phyloP scores from a whole-genome alignment of 2,113 vertebrate species.

The Chamaea fasciata region DNA sequence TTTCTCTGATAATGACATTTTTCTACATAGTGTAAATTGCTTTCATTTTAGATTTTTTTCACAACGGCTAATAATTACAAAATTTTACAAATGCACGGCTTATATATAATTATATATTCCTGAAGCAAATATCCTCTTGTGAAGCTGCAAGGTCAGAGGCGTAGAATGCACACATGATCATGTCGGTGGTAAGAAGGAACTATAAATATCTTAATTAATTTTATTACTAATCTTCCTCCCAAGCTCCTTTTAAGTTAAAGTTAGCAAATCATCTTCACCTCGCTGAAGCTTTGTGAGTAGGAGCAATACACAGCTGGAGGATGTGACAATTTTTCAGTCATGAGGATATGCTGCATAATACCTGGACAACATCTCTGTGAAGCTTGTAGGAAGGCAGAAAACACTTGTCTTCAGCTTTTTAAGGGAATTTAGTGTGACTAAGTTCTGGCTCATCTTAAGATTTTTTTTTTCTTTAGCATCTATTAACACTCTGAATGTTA shows the following conservation, averaged over 20 bases:
- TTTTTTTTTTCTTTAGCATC: neutral
- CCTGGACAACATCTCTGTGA: neutral
- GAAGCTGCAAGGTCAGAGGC: slow-evolving; percentile 8
- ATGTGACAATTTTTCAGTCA: neutral
- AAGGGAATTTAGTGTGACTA: neutral
- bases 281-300: neutral
- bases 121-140: slow-evolving; percentile 6
- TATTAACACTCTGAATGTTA: neutral
- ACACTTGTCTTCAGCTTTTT: neutral
- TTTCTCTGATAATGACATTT: slow-evolving; percentile 6
- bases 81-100: neutral
- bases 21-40: neutral
- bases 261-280: neutral
- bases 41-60: slow-evolving; percentile 37
- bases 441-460: neutral
- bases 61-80: neutral
- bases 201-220: slow-evolving; percentile 58
- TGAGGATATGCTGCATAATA: neutral
- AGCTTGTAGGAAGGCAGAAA: neutral
- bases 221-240: slow-evolving; percentile 5
- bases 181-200: neutral
- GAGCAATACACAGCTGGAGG: neutral
- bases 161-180: neutral
- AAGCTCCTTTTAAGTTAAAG: neutral
- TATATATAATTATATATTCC: neutral